These are phyloP conservation scores for Onychomys arenicola DNA, from an alignment of 2,797 vertebrate species.

Conservation along the genomic window DNA sequence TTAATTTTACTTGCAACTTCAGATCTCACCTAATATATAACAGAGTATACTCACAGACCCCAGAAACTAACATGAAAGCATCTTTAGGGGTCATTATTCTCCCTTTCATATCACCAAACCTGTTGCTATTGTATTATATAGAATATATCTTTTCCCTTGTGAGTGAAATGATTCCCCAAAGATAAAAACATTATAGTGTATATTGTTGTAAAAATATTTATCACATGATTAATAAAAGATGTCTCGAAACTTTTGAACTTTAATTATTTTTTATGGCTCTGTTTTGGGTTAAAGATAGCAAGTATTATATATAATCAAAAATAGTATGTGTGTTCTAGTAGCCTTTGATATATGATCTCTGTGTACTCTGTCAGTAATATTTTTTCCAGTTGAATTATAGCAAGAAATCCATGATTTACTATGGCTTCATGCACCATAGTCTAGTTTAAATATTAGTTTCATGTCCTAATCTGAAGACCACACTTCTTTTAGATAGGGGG, in stretches of 20 bases:
- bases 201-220: neutral
- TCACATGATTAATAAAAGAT: neutral
- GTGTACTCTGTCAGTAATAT: neutral
- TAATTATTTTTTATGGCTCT: neutral
- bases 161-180: neutral
- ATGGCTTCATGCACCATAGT: rapidly evolving
- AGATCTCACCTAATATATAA: neutral
- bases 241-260: neutral
- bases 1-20: neutral
- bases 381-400: neutral
- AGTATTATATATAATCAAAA: neutral
- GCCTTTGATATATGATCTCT: neutral
- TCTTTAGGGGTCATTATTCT: neutral
- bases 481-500: neutral
- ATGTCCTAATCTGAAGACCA: neutral
- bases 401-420: neutral
- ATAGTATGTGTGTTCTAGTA: neutral
- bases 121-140: neutral
- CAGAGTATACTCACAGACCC: neutral
- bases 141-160: neutral
- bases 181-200: neutral
- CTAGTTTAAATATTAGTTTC: neutral
- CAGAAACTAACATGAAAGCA: neutral
- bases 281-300: neutral
- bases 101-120: neutral